phyloP scores from a whole-genome alignment of 2,113 vertebrate genomes.

The Glaucidium brasilianum region DNA sequence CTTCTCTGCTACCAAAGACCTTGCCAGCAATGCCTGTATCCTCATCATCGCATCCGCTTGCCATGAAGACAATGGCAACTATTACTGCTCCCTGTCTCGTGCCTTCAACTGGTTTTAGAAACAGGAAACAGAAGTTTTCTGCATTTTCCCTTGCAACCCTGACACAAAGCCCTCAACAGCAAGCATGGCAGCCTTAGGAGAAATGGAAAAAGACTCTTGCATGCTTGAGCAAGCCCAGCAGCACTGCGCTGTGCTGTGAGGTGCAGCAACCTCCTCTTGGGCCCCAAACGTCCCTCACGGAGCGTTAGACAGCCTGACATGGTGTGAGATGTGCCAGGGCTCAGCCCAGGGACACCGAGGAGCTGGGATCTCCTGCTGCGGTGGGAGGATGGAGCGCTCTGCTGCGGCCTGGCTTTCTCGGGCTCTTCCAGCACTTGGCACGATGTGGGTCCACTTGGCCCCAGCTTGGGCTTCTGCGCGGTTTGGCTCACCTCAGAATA shows the following conservation, averaged over 20 bases:
- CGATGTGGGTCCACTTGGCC: fast-evolving
- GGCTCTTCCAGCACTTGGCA: neutral
- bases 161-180: fast-evolving
- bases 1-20: slow-evolving; percentile 55
- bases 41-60: neutral
- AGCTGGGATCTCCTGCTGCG: neutral
- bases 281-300: fast-evolving
- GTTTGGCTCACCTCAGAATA: neutral
- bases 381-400: neutral
- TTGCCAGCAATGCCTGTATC: slow-evolving; percentile 14
- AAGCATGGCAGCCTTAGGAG: neutral
- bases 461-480: fast-evolving
- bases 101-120: neutral
- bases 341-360: neutral
- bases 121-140: fast-evolving
- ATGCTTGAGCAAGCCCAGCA: neutral
- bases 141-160: neutral
- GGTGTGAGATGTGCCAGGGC: neutral
- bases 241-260: neutral
- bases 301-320: fast-evolving
- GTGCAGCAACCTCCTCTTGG: neutral
- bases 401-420: fast-evolving
- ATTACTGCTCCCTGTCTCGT: neutral
- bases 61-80: slow-evolving; percentile 6
- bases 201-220: neutral